Base-by-base conservation (phyloP, 2,888 invertebrate species). In the Augiades crinisus region DNA sequence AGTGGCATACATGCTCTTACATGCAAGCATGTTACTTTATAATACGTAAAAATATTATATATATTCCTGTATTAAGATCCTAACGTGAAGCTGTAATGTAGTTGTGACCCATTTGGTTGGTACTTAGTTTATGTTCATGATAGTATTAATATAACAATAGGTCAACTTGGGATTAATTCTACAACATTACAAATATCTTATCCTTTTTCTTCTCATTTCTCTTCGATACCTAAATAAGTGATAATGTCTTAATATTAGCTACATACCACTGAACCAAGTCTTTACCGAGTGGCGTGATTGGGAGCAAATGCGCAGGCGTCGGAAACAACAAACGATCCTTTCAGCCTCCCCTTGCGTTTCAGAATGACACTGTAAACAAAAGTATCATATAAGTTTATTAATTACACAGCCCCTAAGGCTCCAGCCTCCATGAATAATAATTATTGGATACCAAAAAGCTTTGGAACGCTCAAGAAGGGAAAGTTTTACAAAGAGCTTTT, bases 321-420 rank as follows among this genome's bases (percentile, higher is more conserved):
- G 63, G 59, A 6, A 49, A 21, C 13, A 58, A 68, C 72, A 70
- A 71, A 68, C 65, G 65, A 36, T 59, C 67, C 59, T 52, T 56
- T 55, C 49, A 54, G 50, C 50, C 56, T 50, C 56, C 59, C 60
- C 56, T 27, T 33, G 40, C 76, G 72, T 76, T 81, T 80, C 81
- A 79, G 74, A 82, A 78, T 85, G 86, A 88, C 86, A 88, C 82
- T 84, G 84, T 86, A 87, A 86, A 88, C 88, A 89, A 88, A 89
- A 89, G 88, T 87, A 88, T 87, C 88, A 88, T 88, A 89, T 88
- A 89, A 89, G 88, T 88, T 89, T 88, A 89, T 89, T 89, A 89
- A 89, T 89, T 88, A 89, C 87, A 85, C 78, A 79, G 77, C 81
- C 87, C 86, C 87, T 87, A 78, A 74, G 81, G 83, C 78, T 78